These are phyloP conservation scores for Diaphora mendica DNA, from an alignment of 2,888 invertebrate genomes.

Conservation along the genomic window DNA sequence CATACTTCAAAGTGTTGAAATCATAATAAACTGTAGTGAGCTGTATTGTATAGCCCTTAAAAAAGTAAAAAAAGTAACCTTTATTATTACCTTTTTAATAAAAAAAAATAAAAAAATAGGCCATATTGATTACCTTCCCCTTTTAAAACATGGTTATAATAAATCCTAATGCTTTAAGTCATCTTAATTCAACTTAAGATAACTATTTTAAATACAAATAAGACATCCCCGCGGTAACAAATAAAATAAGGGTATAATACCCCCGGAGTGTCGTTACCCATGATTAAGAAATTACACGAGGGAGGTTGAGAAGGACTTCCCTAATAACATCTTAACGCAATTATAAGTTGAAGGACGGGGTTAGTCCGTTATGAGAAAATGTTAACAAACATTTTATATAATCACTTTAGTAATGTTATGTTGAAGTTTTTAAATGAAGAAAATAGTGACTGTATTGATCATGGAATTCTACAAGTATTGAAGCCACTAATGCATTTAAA, in stretches of 20 bases:
- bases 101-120: too few species aligned
- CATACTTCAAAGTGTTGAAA: too few species aligned
- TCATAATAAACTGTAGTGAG: too few species aligned
- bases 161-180: not conserved
- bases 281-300: constrained; percentile 20
- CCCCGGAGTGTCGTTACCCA: constrained; percentile 22
- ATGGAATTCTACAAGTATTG: not conserved
- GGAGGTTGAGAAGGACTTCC: constrained; percentile 1
- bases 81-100: too few species aligned
- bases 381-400: too few species aligned
- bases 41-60: too few species aligned
- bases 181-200: constrained; percentile 1
- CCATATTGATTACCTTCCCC: too few species aligned
- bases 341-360: constrained; percentile 18
- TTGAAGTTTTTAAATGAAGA: not conserved
- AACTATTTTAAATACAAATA: constrained; percentile 10
- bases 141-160: not conserved
- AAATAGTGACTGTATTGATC: not conserved
- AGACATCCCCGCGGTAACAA: constrained; percentile 9
- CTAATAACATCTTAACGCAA: constrained; percentile 21
- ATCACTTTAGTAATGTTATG: not conserved
- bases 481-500: not conserved
- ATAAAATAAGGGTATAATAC: constrained; percentile 15
- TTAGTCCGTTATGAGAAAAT: constrained; percentile 1
- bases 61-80: too few species aligned